Evolutionary conservation across 1,140 invertebrate species (phyloP).

Genomic region (Acyrthosiphon pisum): DNA sequence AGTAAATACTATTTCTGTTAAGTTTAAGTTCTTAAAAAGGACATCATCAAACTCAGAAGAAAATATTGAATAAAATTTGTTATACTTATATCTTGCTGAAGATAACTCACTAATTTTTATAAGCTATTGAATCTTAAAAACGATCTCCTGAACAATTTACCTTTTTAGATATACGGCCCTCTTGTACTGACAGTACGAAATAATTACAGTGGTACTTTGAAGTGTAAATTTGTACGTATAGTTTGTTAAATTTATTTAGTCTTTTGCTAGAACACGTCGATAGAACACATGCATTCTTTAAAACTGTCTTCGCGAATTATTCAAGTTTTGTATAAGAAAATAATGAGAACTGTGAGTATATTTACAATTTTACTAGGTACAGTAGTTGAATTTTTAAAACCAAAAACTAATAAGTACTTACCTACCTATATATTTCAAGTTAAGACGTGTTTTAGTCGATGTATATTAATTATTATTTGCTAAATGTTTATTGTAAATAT

Average conservation of each 20-base stretch:
- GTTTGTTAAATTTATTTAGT: not conserved
- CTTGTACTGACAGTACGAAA: no score
- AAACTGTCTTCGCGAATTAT: not conserved
- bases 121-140: no score
- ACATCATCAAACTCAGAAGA: no score
- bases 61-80: no score
- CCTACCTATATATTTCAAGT: no score
- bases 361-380: not conserved
- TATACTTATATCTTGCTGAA: no score
- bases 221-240: not conserved
- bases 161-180: no score
- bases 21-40: not conserved
- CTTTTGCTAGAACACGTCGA: not conserved
- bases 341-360: not conserved
- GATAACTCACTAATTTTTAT: no score
- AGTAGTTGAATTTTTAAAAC: not conserved
- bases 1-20: not conserved
- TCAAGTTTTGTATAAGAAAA: not conserved
- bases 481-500: not conserved
- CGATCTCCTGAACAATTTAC: no score
- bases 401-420: not conserved
- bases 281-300: not conserved
- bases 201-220: not conserved
- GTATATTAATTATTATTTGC: not conserved
- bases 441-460: not conserved